Conservation (phyloP, 1,140 invertebrate species). For the Drosophila equinoxialis region DNA sequence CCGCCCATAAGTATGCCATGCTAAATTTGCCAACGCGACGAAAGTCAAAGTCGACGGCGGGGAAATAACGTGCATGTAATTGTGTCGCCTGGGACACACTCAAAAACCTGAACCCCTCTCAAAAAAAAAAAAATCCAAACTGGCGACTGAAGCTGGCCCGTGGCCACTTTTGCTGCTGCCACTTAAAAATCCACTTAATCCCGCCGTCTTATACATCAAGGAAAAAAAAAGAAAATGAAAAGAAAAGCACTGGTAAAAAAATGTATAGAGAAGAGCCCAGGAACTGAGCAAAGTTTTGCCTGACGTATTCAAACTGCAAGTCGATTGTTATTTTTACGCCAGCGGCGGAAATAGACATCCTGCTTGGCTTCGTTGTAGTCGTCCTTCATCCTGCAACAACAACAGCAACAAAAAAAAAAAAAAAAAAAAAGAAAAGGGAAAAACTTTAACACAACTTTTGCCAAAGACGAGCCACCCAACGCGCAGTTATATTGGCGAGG, state of each 20-base stretch:
- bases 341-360: conserved; percentile 70
- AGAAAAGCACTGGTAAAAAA: conserved; percentile 4
- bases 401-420: conserved; percentile 21
- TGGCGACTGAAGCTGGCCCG: conserved; percentile 50
- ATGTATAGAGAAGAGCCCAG: conserved; percentile 21
- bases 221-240: conserved; percentile 35
- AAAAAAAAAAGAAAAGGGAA: conserved; percentile 19
- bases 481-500: conserved; percentile 34
- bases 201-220: conserved; percentile 58
- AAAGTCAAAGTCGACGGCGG: conserved; percentile 37
- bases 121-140: conserved; percentile 30
- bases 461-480: conserved; percentile 17
- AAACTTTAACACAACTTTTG: conserved; percentile 74
- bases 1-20: conserved; percentile 5
- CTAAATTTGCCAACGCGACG: conserved; percentile 27
- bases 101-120: conserved; percentile 1
- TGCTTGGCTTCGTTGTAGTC: conserved; percentile 26
- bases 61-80: conserved; percentile 68
- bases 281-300: conserved; percentile 25
- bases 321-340: conserved; percentile 80
- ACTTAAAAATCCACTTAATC: conserved; percentile 81
- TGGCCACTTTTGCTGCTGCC: conserved; percentile 77
- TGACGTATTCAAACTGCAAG: conserved; percentile 80
- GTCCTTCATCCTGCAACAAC: conserved; percentile 18
- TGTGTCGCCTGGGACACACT: conserved; percentile 62